A percentile compares a stretch with the other conserved stretches of the same genome.
phyloP scores from a whole-genome alignment of 2,797 vertebrate species.

The Malurus splendens region DNA sequence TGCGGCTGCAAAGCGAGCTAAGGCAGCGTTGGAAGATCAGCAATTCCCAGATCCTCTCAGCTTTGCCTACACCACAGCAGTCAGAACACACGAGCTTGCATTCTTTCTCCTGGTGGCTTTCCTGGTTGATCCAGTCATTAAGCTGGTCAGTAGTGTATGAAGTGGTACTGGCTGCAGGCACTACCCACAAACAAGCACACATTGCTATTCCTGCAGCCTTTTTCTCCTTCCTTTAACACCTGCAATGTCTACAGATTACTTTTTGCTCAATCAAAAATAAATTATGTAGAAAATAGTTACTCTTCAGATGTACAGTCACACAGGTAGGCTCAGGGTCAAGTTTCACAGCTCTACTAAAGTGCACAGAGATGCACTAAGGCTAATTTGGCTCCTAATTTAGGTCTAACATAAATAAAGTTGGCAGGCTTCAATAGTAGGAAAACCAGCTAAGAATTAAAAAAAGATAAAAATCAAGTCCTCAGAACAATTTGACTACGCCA shows the following conservation, averaged over 20 bases:
- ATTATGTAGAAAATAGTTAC: background rate
- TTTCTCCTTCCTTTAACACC: background rate
- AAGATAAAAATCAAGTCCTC: background rate
- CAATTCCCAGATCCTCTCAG: background rate
- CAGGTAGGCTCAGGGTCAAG: background rate
- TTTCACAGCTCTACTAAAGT: constrained; percentile 6
- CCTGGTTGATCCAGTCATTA: background rate
- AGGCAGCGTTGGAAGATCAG: background rate
- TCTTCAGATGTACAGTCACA: background rate
- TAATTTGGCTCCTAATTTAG: background rate
- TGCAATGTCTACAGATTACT: background rate
- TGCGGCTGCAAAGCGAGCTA: background rate
- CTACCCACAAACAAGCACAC: background rate
- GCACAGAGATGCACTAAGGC: background rate
- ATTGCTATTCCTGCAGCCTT: background rate
- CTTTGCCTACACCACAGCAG: background rate
- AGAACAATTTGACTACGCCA: background rate
- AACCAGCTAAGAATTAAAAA: background rate
- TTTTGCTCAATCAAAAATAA: constrained; percentile 1
- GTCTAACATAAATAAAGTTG: background rate
- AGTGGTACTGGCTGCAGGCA: background rate
- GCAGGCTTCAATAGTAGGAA: background rate
- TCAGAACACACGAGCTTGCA: background rate
- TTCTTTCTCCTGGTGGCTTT: background rate
- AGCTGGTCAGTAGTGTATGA: background rate